Base-by-base conservation (phyloP, 2,888 invertebrate species). In the Bruchidius siliquastri region DNA sequence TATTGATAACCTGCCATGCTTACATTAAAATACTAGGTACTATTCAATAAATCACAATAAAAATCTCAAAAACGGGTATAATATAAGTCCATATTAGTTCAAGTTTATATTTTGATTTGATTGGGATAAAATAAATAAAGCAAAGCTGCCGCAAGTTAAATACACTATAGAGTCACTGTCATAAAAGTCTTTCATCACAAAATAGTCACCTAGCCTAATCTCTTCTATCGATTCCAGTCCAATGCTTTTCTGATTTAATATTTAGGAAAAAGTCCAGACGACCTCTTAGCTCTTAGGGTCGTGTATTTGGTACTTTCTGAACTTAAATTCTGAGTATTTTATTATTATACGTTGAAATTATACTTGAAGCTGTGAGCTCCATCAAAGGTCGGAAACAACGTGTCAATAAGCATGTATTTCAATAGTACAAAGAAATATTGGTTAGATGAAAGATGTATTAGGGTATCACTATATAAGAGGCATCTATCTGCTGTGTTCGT, bases 141-240 rank as follows among this genome's bases (percentile, higher is more conserved):
- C 77, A 73, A 79, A 78, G 80, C 80, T 79, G 80, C 80, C 79
- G 78, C 75, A 71, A 74, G 74, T 75, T 74, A 74, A 72, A 74
- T 74, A 76, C 71, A 76, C 74, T 76, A 75, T 72, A 74, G 71
- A 68, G 74, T 76, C 75, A 49, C 70, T 67, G 21, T 73, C 21
- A 68, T 73, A 73, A 73, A 71, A 69, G 69, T 73, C 32, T 67
- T 26, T 22, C 32, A 32, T 74, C 72, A 72, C 72, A 72, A 74
- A 74, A 72, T 72, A 72, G 71, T 68, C 69, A 72, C 68, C 68
- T 72, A 68, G 26, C 68, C 22, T 71, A 71, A 68, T 71, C 67
- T n/a, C 22, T 21, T 71, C 26, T 67, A 20, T 22, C 21, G 26
- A 18, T 22, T 68, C 30, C 68, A 72, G 68, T 68, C 26, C n/a